Evolutionary conservation across 1,140 invertebrate genomes (phyloP).

Genomic region (Colletes gigas): DNA sequence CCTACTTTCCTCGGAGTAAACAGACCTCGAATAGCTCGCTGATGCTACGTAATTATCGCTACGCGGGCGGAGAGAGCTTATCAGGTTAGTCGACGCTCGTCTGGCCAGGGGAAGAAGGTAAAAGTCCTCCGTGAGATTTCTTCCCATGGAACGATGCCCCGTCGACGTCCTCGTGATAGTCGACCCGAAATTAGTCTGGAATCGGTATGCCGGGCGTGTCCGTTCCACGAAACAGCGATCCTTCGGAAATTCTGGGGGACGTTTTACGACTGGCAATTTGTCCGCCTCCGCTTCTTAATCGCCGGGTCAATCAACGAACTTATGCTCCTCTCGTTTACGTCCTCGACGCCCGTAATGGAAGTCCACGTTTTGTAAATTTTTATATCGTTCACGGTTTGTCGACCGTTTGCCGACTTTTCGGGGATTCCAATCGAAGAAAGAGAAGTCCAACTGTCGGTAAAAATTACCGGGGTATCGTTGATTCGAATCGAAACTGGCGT

Average conservation of each 20-base stretch:
- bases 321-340: too few relatives aligned
- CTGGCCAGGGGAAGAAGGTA: conserved; percentile 19
- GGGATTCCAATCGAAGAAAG: too few relatives aligned
- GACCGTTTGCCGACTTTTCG: too few relatives aligned
- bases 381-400: too few relatives aligned
- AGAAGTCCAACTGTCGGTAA: too few relatives aligned
- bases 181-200: conserved; percentile 17
- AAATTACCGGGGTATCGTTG: too few relatives aligned
- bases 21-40: conserved; percentile 28
- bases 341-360: too few relatives aligned
- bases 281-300: neutral
- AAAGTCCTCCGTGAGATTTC: conserved; percentile 46
- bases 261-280: conserved; percentile 21
- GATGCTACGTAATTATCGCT: conserved; percentile 55
- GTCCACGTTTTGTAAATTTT: too few relatives aligned
- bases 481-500: too few relatives aligned
- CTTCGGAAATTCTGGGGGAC: conserved; percentile 19
- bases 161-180: conserved; percentile 5
- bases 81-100: conserved; percentile 28
- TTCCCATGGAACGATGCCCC: conserved; percentile 16
- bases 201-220: conserved; percentile 19
- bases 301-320: too few relatives aligned
- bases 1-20: conserved; percentile 36
- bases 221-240: neutral
- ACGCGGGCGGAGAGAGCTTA: conserved; percentile 33